Base-by-base conservation (phyloP, 2,113 vertebrate species). In the Leptobrachium ailaonicum region DNA sequence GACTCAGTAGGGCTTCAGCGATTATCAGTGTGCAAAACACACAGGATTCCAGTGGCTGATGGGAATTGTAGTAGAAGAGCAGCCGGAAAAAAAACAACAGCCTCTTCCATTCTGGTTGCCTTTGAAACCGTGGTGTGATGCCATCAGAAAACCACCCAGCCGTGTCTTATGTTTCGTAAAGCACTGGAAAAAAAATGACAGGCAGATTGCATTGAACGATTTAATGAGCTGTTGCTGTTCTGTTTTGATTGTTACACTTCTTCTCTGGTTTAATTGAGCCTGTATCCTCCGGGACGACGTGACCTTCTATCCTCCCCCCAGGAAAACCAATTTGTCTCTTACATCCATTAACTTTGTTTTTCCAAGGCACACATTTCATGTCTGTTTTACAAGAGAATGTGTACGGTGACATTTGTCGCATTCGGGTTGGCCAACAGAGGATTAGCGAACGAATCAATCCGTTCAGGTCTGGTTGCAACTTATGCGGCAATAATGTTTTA, bases 211-310 rank as follows among this genome's bases (percentile, higher is more conserved):
- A 3, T 32, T 66, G 50, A 68, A 74, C 56, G 50, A 58, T 80
- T 80, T 80, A 73, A 80, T 74, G 62, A 73, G 77, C 63, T 73
- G 73, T 40, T 79, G 69, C 45, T 63, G 73, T 70, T 69, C 50
- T 74, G 62, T 62, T 67, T 44, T 64, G 73, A 74, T 79, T 45
- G 42, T 45, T 66, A 45, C 70, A 79, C 60, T 72, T 43, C 60
- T 72, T 43, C 50, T 66, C 70, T 79, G 69, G 72, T 73, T 72
- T 79, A 72, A 73, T 73, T 79, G 69, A 73, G 60, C 72, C 45
- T 73, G 45, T 69, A 41, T 73, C 77, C 77, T 79, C 77, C 43
- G 77, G 77, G 69, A 72, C 66, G 32, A 45, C 56, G 54, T 63
- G 63, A 80, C 71, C 78, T 73, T 74, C 42, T 73, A 80, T 74